Evolutionary conservation across 2,113 vertebrate genomes (phyloP), one percentile per base, ranked within the genome.

Genomic region (Otis tarda): DNA sequence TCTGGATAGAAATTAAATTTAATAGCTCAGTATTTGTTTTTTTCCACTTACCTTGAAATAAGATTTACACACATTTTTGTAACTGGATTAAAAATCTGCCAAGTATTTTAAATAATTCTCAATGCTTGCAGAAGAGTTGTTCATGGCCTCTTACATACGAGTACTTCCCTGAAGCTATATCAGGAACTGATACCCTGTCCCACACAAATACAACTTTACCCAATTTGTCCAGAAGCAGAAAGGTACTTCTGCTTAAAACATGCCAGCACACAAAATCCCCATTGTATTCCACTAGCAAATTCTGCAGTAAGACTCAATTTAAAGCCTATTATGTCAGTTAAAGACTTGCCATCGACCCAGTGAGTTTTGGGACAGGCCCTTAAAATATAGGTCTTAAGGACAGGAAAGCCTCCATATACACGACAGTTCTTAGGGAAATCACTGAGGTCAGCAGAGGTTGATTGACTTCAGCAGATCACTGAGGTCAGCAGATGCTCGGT

Each of bases 401-500:
- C 30, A 84, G 57, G 73, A 94, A 92, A 96, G 84, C 91, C 70
- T 85, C 83, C 45, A 12, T 76, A 33, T 14, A 74, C 57, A 79
- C 3, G 1, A 7, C 5, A 76, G 81, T n/a, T 95, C 91, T 96
- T 97, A 95, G 89, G 84, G 77, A 89, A 88, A 94, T 89, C 91
- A 60, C 89, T 30, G 69, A 70, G 93, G 89, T 97, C 94, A 95
- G 74, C 73, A 95, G 60, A 95, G 94, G 84, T 13, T 84, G 75
- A 89, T 25, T 94, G 83, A 91, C 89, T 91, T 93, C 95, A 96
- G 86, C 92, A 93, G 94, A 69, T 93, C 92, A 92, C 63, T 60
- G 79, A 95, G 94, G 83, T 90, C 93, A 95, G 93, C 96, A 96
- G 94, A 96, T 96, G 94, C 74, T 97, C 77, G 91, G 70, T 37